A percentile compares a stretch with the other conserved stretches of the same genome.
Conservation (phyloP, 2,888 invertebrate genomes). For the Tinea semifulvella region DNA sequence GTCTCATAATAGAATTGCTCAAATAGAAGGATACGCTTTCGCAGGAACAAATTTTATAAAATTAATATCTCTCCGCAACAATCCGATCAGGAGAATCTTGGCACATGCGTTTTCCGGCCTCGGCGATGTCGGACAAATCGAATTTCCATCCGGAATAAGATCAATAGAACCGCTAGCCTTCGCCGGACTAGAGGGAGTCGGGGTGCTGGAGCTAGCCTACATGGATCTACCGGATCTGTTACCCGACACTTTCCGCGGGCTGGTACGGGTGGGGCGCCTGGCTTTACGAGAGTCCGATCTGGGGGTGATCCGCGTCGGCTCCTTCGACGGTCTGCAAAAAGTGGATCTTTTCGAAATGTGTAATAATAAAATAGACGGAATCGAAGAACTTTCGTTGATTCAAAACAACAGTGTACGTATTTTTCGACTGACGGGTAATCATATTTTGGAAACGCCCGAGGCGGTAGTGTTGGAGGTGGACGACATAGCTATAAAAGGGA, state of each 20-base stretch:
- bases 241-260: slow-evolving; percentile 78
- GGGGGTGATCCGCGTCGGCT: slow-evolving; percentile 76
- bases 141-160: slow-evolving; percentile 81
- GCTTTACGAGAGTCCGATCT: slow-evolving; percentile 86
- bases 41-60: slow-evolving; percentile 87
- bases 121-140: slow-evolving; percentile 82
- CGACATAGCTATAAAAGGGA: slow-evolving; percentile 75
- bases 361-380: slow-evolving; percentile 86
- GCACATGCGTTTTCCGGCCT: slow-evolving; percentile 86
- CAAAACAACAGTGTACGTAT: slow-evolving; percentile 76
- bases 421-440: slow-evolving; percentile 83
- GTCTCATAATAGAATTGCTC: slow-evolving; percentile 75
- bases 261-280: slow-evolving; percentile 77
- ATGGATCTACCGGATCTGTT: slow-evolving; percentile 81
- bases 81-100: slow-evolving; percentile 82
- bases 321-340: slow-evolving; percentile 78
- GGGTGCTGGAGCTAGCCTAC: slow-evolving; percentile 80
- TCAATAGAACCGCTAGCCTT: slow-evolving; percentile 83
- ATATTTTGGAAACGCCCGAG: slow-evolving; percentile 81
- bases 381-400: slow-evolving; percentile 77
- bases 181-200: slow-evolving; percentile 83
- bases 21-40: slow-evolving; percentile 82
- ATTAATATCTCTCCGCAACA: slow-evolving; percentile 83
- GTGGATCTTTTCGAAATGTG: slow-evolving; percentile 79
- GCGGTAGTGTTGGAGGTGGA: slow-evolving; percentile 77